Percentiles rank a stretch among this genome's conserved stretches.
Evolutionary conservation across 35 echinoderm and acorn worm species (phyloP).

Genomic region (Chiridota heheva): DNA sequence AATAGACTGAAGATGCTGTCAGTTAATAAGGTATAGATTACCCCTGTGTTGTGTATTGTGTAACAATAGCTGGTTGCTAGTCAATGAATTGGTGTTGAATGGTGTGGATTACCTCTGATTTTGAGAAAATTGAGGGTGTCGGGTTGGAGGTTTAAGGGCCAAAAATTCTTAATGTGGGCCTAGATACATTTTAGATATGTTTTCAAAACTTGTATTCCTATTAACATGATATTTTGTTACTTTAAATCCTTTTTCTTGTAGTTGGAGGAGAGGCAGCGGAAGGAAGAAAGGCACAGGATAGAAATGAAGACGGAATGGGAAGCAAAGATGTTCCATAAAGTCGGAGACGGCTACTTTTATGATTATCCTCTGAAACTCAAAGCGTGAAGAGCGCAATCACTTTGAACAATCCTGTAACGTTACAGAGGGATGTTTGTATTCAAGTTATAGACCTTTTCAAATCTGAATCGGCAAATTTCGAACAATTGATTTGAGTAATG

Average conservation of each 20-base stretch:
- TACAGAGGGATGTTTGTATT: too few relatives aligned
- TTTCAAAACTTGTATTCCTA: neutral
- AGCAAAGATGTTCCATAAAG: conserved; percentile 88
- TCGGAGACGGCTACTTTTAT: conserved; percentile 70
- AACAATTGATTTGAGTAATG: too few relatives aligned
- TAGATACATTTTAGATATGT: neutral
- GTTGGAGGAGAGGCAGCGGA: conserved; percentile 89
- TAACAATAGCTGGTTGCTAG: neutral
- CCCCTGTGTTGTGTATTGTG: too few relatives aligned
- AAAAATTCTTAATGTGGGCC: too few relatives aligned
- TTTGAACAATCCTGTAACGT: too few relatives aligned
- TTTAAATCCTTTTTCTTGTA: conserved; percentile 15
- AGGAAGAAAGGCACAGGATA: conserved; percentile 66
- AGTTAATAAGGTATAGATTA: too few relatives aligned
- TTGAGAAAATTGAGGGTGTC: too few relatives aligned
- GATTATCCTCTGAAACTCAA: conserved; percentile 58
- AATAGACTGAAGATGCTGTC: too few relatives aligned
- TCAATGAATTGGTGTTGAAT: neutral
- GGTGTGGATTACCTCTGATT: neutral
- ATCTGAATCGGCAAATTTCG: too few relatives aligned
- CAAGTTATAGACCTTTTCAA: too few relatives aligned
- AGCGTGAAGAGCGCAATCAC: too few relatives aligned
- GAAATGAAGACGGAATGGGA: conserved; percentile 69
- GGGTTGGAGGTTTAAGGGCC: too few relatives aligned
- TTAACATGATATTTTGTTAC: neutral